Base-by-base conservation (phyloP, 2,888 invertebrate genomes). In the Agriopis aurantiaria region DNA sequence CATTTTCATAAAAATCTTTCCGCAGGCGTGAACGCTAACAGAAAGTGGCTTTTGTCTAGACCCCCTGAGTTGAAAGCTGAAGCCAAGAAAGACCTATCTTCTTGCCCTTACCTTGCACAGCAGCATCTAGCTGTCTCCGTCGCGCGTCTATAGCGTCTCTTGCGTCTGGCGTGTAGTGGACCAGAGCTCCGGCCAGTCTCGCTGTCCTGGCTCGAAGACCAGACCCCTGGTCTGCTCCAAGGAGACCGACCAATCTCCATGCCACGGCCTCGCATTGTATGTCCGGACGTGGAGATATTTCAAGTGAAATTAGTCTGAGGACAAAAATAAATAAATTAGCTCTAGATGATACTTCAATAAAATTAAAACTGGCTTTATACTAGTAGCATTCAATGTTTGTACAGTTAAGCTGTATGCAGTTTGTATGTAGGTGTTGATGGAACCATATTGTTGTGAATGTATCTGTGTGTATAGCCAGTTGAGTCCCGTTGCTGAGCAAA, bases 221-320 rank as follows among this genome's bases (percentile, higher is more conserved):
- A 0, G 96, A 93, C 70, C 96, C 96, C 79, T 96, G 92, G 71
- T 91, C 91, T 9, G 84, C 87, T 0, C 93, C 94, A 77, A 98
- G 97, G 52, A 98, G 95, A 56, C 97, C 96, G 8, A 98, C 98
- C 83, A 98, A 94, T 72, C 98, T 96, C 97, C 98, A 98, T 11
- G 98, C 95, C 5, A 98, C 97, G 51, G 97, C 95, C 82, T 98
- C 98, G 68, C 97, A 96, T 81, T 96, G 96, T 56, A 96, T 91
- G 72, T 96, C 96, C 0, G 96, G 96, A 3, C 96, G 95, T 3
- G 96, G 96, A 33, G 94, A 89, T 64, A 95, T 86, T 65, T 95
- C 92, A 63, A 94, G 74, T 0, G 91, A 88, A 77, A 93, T 88
- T 55, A 95, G 69, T 78, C 94, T 95, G 85, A 9, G 64, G 57